These are phyloP conservation scores for Sceliomorpha sp. DNA, from an alignment of 2,888 invertebrate genomes.

Conservation along the genomic window DNA sequence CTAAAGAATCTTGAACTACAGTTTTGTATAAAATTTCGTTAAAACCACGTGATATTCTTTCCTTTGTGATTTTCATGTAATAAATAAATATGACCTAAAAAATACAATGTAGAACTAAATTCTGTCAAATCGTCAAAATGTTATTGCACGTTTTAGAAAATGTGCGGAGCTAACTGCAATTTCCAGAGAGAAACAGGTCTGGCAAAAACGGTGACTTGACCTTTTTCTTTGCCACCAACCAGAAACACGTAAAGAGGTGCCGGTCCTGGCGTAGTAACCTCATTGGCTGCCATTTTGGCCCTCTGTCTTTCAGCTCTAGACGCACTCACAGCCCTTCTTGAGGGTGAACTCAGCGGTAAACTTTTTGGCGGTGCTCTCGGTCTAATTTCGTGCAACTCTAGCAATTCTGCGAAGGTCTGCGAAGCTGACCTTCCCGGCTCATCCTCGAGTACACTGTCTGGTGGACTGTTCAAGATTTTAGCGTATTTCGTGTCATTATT, in stretches of 20 bases:
- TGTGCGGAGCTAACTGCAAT: conserved; percentile 83
- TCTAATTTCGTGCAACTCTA: conserved; percentile 75
- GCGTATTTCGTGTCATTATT: conserved; percentile 77
- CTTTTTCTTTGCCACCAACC: conserved; percentile 90
- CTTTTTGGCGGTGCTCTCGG: conserved; percentile 81
- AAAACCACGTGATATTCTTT: too few relatives aligned
- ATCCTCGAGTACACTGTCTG: conserved; percentile 84
- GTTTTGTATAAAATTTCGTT: too few relatives aligned
- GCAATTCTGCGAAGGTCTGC: conserved; percentile 73
- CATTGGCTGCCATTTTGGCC: conserved; percentile 73
- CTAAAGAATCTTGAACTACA: too few relatives aligned
- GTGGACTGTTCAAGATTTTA: conserved; percentile 83
- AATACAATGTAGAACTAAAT: conserved; percentile 2
- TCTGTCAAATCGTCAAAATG: neutral
- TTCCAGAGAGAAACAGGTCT: conserved; percentile 91
- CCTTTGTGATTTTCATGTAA: too few relatives aligned
- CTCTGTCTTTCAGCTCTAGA: conserved; percentile 82
- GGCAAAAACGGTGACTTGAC: conserved; percentile 88
- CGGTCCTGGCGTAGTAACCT: conserved; percentile 78
- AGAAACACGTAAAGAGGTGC: conserved; percentile 85
- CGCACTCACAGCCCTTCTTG: conserved; percentile 83
- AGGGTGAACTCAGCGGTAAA: conserved; percentile 80
- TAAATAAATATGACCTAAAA: too few relatives aligned
- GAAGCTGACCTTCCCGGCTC: conserved; percentile 77
- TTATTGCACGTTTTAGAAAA: conserved; percentile 67